These are phyloP conservation scores for Corythornis leucogaster DNA, from an alignment of 2,797 vertebrate genomes.

Conservation along the genomic window DNA sequence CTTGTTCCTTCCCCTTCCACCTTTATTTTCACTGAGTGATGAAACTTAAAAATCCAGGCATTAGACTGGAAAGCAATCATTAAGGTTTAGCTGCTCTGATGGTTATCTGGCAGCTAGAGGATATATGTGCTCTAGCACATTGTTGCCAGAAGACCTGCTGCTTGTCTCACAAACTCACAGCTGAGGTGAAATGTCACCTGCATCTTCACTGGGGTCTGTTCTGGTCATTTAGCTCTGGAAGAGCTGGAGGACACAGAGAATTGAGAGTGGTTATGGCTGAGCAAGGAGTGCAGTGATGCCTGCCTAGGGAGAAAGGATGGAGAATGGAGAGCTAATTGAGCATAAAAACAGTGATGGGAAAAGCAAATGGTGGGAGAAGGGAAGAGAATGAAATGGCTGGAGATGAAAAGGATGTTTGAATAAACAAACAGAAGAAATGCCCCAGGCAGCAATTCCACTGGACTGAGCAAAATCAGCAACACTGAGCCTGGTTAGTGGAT, in stretches of 20 bases:
- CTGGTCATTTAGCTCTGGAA: background rate
- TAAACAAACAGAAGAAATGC: background rate
- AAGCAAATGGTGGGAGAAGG: background rate
- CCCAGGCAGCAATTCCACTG: background rate
- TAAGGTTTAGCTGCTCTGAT: background rate
- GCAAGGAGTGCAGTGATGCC: background rate
- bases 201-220: fast-evolving
- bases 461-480: background rate
- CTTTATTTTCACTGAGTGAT: background rate
- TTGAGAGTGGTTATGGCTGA: background rate
- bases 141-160: background rate
- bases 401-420: background rate
- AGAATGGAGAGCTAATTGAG: background rate
- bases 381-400: background rate
- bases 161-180: background rate
- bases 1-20: background rate
- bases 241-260: background rate
- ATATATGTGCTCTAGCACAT: fast-evolving
- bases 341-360: background rate
- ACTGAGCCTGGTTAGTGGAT: background rate
- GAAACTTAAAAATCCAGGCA: background rate
- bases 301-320: background rate
- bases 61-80: background rate
- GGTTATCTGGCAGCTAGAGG: background rate
- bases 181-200: background rate